Base-by-base conservation (phyloP, 2,888 invertebrate genomes). In the Morinoia aosen region DNA sequence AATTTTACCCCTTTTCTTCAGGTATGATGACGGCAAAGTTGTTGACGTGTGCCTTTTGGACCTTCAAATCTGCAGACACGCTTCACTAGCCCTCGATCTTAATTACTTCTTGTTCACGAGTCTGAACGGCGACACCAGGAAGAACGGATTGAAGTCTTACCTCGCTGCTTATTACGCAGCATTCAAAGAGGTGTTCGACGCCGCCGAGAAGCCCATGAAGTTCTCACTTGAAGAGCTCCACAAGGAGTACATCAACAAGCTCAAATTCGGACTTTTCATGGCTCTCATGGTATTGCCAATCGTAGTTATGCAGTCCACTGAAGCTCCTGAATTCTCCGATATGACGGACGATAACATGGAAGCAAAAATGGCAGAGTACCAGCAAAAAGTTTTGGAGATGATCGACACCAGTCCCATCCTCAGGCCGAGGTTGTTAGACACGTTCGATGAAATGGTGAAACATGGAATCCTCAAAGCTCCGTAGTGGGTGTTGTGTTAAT, bases 21-120 rank as follows among this genome's bases (percentile, higher is more conserved):
- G 96, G 57, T 96, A 96, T 91, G 88, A 96, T 48, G 96, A 96
- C 0, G 96, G 96, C 61, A 33, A 19, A 7, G 96, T 96, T 16
- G 88, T 96, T 8, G 96, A 96, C 33, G 96, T 96, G 11, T 95
- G 88, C 61, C 94, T 96, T 0, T 40, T 96, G n/a, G 96, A 96
- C 93, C 94, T 96, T 16, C 96, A 96, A 56, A 58, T 96, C 19
- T 88, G 64, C 64, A 88, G 95, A 57, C 39, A 88, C 39, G 93
- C 95, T 12, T 95, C 96, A 0, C 95, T 95, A 0, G 96, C 95
- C 58, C 88, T 91, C 14, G 96, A 96, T 95, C 95, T 96, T 56
- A 96, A 96, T 95, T 96, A 96, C 95, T 61, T 96, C 91, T 40
- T 96, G 58, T 96, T 95, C 95, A 96, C 95, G 14, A 96, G 96